A percentile compares a stretch with the other conserved stretches of the same genome.
Evolutionary conservation across 2,797 vertebrate genomes (phyloP).

Genomic region (Uromys caudimaculatus): DNA sequence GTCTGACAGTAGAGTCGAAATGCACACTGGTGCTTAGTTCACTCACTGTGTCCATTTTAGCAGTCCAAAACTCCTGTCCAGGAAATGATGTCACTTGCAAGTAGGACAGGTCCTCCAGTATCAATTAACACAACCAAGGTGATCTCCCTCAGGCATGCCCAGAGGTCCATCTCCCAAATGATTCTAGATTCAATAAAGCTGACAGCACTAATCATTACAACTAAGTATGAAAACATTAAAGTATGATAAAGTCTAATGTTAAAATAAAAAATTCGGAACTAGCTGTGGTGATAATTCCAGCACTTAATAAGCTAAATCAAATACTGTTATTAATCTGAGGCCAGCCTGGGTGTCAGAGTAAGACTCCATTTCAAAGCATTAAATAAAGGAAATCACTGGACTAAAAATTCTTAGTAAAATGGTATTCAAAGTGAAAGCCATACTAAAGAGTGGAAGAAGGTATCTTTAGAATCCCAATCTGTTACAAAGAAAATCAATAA

Average conservation of each 20-base stretch:
- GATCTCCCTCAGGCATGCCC: not conserved
- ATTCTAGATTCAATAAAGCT: not conserved
- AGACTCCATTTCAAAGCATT: not conserved
- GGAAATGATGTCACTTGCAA: not conserved
- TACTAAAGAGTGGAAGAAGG: not conserved
- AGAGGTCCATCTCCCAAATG: not conserved
- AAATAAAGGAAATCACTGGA: not conserved
- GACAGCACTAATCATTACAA: not conserved
- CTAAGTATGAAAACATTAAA: slow-evolving; percentile 47
- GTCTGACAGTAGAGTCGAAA: not conserved
- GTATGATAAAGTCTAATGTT: slow-evolving; percentile 23
- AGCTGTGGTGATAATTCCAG: not conserved
- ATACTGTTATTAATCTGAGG: not conserved
- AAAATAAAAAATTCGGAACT: not conserved
- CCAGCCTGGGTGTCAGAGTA: not conserved
- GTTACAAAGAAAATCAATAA: not conserved
- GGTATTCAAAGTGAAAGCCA: slow-evolving; percentile 52
- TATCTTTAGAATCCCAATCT: not conserved
- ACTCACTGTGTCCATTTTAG: not conserved
- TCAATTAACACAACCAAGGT: not conserved
- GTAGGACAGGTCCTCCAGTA: not conserved
- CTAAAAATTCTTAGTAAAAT: slow-evolving; percentile 24
- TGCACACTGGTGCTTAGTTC: not conserved
- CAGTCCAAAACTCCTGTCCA: not conserved
- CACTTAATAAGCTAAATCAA: not conserved